Percentiles rank a stretch among this genome's conserved stretches.
Evolutionary conservation across 2,113 vertebrate species (phyloP).

Genomic region (Thymallus thymallus): DNA sequence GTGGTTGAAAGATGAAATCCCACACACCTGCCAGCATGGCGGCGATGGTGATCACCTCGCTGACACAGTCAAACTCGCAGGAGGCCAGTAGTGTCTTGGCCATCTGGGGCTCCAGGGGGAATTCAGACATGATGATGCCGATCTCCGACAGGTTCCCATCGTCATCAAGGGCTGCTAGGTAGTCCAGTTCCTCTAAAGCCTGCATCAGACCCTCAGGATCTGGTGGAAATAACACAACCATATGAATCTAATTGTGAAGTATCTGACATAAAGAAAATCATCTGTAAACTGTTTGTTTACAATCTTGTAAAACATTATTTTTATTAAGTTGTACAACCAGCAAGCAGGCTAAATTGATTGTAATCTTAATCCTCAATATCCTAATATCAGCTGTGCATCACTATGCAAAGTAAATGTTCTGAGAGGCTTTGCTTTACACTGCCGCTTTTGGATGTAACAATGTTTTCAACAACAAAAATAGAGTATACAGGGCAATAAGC

Average conservation of each 20-base stretch:
- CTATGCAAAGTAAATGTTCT: constrained; percentile 35
- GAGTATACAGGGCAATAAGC: too few relatives aligned
- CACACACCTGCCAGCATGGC: constrained; percentile 87
- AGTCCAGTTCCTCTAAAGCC: constrained; percentile 90
- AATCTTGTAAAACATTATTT: not conserved
- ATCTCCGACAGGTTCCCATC: constrained; percentile 90
- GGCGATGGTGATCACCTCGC: constrained; percentile 85
- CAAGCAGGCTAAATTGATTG: not conserved
- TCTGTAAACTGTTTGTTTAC: too few relatives aligned
- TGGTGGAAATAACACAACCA: constrained; percentile 31
- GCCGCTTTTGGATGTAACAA: too few relatives aligned
- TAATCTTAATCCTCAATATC: not conserved
- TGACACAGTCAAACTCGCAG: constrained; percentile 89
- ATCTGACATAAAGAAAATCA: not conserved
- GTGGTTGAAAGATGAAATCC: too few relatives aligned
- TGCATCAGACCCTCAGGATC: constrained; percentile 88
- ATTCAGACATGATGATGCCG: constrained; percentile 93
- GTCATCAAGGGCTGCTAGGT: constrained; percentile 86
- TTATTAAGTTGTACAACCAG: not conserved
- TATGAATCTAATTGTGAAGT: not conserved
- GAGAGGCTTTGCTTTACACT: not conserved
- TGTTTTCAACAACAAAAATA: too few relatives aligned
- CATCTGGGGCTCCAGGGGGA: constrained; percentile 86
- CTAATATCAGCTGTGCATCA: constrained; percentile 46
- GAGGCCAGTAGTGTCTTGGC: constrained; percentile 85